Conservation (phyloP, 1,140 invertebrate species). For the Ips typographus region DNA sequence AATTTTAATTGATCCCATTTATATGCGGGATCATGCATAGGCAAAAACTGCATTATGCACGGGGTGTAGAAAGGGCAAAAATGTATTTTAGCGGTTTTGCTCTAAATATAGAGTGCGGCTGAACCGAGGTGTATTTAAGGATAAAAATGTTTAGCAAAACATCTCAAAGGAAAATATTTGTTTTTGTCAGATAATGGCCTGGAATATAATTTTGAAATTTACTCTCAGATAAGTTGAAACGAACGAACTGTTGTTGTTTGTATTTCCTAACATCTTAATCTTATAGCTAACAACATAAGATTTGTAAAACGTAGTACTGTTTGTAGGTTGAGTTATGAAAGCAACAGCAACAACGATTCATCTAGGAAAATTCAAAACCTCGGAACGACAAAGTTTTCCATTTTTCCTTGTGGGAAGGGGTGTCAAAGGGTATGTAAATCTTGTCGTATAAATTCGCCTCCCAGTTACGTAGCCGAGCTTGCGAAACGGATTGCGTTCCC, state of each 20-base stretch:
- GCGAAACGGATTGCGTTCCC: neutral
- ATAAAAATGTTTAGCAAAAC: no score
- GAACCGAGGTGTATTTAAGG: no score
- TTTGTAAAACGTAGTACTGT: neutral
- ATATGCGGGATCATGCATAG: slow-evolving; percentile 11
- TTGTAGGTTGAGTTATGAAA: neutral
- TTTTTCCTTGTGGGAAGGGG: neutral
- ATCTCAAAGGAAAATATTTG: no score
- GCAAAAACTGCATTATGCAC: slow-evolving; percentile 6
- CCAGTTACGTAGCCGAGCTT: neutral
- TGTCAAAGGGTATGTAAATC: neutral
- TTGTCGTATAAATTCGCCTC: neutral
- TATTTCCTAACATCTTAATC: neutral
- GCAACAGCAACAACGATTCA: neutral
- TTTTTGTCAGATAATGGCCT: no score
- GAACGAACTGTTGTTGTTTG: neutral
- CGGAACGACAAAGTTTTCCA: neutral
- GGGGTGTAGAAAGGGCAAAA: neutral
- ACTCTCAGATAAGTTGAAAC: neutral
- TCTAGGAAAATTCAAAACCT: neutral
- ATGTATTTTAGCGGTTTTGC: neutral
- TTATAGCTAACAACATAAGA: neutral
- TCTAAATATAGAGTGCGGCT: neutral
- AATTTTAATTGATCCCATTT: slow-evolving; percentile 13
- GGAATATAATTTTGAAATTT: neutral